Evolutionary conservation across 2,113 vertebrate genomes (phyloP).

Genomic region (Alexandromys fortis): DNA sequence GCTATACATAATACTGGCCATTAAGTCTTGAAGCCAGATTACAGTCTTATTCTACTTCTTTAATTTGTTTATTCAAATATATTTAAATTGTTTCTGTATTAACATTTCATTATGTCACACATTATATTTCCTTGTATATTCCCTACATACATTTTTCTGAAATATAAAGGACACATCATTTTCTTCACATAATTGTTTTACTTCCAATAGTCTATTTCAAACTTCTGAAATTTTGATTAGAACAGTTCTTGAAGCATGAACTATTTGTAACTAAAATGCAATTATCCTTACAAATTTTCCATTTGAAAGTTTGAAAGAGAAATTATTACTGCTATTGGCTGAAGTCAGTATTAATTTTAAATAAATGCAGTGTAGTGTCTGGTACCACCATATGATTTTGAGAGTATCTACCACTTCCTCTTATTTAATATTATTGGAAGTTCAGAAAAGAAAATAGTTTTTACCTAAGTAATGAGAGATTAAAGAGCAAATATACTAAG

Average conservation of each 20-base stretch:
- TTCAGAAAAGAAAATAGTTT: neutral
- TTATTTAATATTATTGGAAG: conserved; percentile 47
- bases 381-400: conserved; percentile 26
- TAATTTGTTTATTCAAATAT: conserved; percentile 7
- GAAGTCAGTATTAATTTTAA: conserved; percentile 11
- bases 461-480: conserved; percentile 13
- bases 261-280: conserved; percentile 47
- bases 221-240: conserved; percentile 37
- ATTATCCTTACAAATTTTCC: neutral
- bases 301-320: neutral
- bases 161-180: conserved; percentile 24
- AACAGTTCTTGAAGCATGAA: conserved; percentile 2
- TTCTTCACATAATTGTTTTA: conserved; percentile 42
- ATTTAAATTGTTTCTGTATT: conserved; percentile 41
- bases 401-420: neutral
- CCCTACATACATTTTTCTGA: neutral
- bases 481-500: conserved; percentile 17
- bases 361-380: neutral
- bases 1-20: neutral
- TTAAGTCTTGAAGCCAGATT: conserved; percentile 12
- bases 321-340: neutral
- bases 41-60: conserved; percentile 17
- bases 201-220: conserved; percentile 16
- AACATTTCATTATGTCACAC: conserved; percentile 34
- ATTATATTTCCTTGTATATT: conserved; percentile 34